phyloP scores from a whole-genome alignment of 2,113 vertebrate species.

The Hyperopisus bebe region DNA sequence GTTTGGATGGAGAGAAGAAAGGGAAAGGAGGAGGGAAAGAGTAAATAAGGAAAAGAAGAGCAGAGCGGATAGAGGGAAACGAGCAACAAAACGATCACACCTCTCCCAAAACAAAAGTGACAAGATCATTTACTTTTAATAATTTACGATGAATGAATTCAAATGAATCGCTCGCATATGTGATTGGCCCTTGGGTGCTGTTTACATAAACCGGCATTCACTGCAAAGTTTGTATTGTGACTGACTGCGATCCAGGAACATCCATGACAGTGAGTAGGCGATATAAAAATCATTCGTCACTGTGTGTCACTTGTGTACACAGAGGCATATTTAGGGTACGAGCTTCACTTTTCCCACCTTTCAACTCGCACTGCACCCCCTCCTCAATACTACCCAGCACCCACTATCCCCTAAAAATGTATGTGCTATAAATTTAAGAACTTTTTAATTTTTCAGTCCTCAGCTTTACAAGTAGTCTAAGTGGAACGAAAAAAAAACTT shows the following conservation, averaged over 20 bases:
- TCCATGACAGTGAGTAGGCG: neutral
- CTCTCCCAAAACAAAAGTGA: neutral
- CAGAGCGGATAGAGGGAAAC: neutral
- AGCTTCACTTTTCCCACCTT: neutral
- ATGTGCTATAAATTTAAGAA: neutral
- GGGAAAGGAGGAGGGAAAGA: neutral
- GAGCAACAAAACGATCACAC: neutral
- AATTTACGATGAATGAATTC: neutral
- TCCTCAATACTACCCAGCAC: neutral
- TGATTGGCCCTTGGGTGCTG: neutral
- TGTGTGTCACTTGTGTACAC: neutral
- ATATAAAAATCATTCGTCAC: neutral
- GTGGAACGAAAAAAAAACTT: neutral
- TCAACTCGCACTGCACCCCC: neutral
- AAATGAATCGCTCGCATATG: neutral
- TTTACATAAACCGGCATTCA: neutral
- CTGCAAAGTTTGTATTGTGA: neutral
- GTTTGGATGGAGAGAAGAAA: slow-evolving; percentile 4
- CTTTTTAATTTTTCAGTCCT: neutral
- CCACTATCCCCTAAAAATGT: neutral
- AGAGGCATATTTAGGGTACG: neutral
- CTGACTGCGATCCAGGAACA: neutral
- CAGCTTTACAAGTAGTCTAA: neutral
- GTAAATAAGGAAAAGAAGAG: neutral
- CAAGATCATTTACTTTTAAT: neutral